Percentiles rank a stretch among this genome's conserved stretches.
Conservation (phyloP, 2,797 vertebrate genomes). For the Liasis olivaceus region DNA sequence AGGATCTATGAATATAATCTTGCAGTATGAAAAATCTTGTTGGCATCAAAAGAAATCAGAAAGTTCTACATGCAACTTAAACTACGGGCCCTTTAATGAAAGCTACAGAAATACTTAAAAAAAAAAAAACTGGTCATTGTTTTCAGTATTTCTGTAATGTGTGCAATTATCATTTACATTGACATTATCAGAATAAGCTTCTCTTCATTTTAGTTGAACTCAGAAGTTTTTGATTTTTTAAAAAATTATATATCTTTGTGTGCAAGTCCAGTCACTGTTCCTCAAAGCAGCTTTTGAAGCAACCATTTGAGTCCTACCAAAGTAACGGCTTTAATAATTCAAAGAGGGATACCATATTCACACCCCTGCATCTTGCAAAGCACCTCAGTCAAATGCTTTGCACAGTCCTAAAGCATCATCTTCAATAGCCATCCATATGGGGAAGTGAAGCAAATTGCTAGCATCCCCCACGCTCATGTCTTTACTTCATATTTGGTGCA, state of each 20-base stretch:
- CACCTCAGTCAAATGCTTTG: background rate
- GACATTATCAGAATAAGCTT: background rate
- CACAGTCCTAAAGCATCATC: background rate
- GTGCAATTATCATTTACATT: background rate
- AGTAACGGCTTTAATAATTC: background rate
- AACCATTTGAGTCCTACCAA: background rate
- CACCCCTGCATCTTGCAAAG: background rate
- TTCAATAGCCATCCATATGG: background rate
- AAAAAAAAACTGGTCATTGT: background rate
- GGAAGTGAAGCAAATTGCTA: background rate
- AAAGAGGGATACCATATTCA: background rate
- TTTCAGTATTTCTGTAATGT: slow-evolving; percentile 13
- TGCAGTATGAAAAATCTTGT: slow-evolving; percentile 19
- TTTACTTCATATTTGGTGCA: background rate
- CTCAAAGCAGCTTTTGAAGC: background rate
- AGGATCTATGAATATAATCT: slow-evolving; percentile 51
- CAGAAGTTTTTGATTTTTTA: background rate
- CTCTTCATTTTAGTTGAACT: background rate
- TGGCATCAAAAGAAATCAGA: slow-evolving; percentile 44
- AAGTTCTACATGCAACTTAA: slow-evolving; percentile 19
- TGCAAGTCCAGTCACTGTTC: background rate
- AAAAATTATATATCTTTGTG: background rate
- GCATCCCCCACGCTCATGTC: background rate
- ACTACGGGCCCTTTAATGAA: background rate
- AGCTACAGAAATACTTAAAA: background rate